These are phyloP conservation scores for Sciurus niger DNA, from an alignment of 2,113 vertebrate species.

Conservation along the genomic window DNA sequence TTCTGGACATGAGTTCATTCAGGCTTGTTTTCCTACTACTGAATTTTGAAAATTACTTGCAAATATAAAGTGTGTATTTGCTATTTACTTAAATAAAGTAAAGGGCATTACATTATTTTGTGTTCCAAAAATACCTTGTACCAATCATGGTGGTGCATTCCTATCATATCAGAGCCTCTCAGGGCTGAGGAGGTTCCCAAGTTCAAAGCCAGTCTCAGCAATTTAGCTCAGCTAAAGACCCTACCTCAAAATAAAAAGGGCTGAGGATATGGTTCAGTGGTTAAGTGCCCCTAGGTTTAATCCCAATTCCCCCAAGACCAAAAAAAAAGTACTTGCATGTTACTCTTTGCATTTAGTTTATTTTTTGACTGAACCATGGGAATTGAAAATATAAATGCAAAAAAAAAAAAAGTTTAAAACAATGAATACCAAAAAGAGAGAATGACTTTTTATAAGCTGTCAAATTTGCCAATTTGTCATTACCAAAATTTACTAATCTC, in stretches of 20 bases:
- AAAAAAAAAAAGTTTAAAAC: background rate
- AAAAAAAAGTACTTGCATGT: too few species aligned
- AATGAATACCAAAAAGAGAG: background rate
- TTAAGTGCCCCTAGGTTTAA: too few species aligned
- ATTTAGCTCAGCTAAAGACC: too few species aligned
- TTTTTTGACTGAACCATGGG: background rate
- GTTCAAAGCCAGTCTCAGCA: too few species aligned
- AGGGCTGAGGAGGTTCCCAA: too few species aligned
- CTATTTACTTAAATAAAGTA: background rate
- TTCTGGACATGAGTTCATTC: too few species aligned
- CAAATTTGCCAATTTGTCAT: background rate
- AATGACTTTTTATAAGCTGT: background rate
- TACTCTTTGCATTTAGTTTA: background rate
- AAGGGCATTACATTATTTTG: background rate
- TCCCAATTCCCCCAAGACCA: too few species aligned
- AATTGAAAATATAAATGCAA: background rate
- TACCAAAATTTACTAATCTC: background rate
- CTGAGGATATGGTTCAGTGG: too few species aligned
- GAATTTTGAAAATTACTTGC: background rate
- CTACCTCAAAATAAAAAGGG: too few species aligned
- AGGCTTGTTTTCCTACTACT: background rate
- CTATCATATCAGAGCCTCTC: too few species aligned
- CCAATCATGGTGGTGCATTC: too few species aligned
- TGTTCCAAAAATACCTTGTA: background rate
- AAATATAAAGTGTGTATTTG: background rate